phyloP scores from a whole-genome alignment of 2,888 invertebrate genomes.

The Bimastos eiseni region DNA sequence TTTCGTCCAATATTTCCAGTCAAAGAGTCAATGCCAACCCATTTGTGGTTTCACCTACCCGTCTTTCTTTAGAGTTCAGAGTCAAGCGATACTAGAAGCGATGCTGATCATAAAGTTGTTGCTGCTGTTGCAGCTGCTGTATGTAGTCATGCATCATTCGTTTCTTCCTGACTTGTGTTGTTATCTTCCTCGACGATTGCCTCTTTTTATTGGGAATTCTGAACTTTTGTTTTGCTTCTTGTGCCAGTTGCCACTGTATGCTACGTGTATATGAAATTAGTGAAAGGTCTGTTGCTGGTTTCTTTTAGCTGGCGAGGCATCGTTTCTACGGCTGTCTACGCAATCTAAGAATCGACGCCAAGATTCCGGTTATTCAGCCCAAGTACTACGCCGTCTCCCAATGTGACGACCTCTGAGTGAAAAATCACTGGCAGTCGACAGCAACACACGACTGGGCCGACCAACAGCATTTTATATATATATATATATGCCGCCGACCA shows the following conservation, averaged over 20 bases:
- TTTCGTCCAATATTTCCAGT: background rate
- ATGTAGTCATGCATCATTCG: background rate
- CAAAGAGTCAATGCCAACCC: background rate
- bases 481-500: too few species aligned
- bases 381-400: slow-evolving; percentile 32
- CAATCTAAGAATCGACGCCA: slow-evolving; percentile 26
- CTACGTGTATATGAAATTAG: background rate
- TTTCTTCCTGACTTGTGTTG: background rate
- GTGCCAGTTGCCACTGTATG: background rate
- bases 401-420: slow-evolving; percentile 10
- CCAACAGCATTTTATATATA: background rate
- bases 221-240: background rate
- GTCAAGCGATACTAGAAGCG: background rate
- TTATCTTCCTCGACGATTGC: background rate
- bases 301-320: slow-evolving; percentile 27
- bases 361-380: slow-evolving; percentile 29
- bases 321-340: slow-evolving; percentile 31
- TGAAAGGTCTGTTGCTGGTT: background rate
- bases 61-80: background rate
- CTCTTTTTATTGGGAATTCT: background rate
- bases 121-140: background rate
- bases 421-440: background rate
- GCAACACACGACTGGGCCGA: background rate
- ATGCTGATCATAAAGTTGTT: background rate
- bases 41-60: background rate